Conservation (phyloP, 2,888 invertebrate genomes). For the Serrognathus titanus region DNA sequence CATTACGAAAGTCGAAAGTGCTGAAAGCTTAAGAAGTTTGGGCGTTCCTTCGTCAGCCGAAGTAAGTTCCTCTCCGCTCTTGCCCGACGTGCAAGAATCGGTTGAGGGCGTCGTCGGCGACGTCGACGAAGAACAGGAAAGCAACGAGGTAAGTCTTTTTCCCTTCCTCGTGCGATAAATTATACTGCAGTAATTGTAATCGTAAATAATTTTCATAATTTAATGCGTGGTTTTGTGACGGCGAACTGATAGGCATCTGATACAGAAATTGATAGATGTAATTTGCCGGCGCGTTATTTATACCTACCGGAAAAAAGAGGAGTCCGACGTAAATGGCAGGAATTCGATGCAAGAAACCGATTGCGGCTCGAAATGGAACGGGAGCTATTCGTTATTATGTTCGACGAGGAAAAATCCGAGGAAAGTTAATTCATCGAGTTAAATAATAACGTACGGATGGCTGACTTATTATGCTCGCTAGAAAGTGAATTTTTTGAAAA, state of each 20-base stretch:
- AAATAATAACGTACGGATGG: constrained; percentile 14
- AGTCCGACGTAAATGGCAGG: constrained; percentile 6
- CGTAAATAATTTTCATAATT: constrained; percentile 16
- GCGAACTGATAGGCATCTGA: constrained; percentile 11
- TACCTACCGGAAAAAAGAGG: constrained; percentile 4
- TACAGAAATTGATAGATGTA: constrained; percentile 13
- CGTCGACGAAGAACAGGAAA: constrained; percentile 8
- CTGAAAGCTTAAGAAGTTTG: constrained; percentile 13
- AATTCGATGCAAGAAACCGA: constrained; percentile 12
- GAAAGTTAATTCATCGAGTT: constrained; percentile 18
- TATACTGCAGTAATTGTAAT: constrained; percentile 14
- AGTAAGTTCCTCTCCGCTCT: constrained; percentile 38
- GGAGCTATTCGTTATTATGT: constrained; percentile 5
- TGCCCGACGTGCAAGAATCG: constrained; percentile 41
- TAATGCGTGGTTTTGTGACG: constrained; percentile 17
- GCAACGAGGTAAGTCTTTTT: background rate
- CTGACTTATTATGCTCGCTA: constrained; percentile 17
- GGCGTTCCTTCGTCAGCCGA: constrained; percentile 3
- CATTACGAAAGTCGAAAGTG: constrained; percentile 17
- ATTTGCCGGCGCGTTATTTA: constrained; percentile 15
- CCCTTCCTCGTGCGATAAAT: background rate
- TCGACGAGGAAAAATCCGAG: constrained; percentile 2
- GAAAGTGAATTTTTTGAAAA: constrained; percentile 12
- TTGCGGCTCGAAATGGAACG: constrained; percentile 4
- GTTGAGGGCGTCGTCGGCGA: constrained; percentile 30